phyloP scores from a whole-genome alignment of 1,140 invertebrate genomes.

The Hydropsyche tenuis region DNA sequence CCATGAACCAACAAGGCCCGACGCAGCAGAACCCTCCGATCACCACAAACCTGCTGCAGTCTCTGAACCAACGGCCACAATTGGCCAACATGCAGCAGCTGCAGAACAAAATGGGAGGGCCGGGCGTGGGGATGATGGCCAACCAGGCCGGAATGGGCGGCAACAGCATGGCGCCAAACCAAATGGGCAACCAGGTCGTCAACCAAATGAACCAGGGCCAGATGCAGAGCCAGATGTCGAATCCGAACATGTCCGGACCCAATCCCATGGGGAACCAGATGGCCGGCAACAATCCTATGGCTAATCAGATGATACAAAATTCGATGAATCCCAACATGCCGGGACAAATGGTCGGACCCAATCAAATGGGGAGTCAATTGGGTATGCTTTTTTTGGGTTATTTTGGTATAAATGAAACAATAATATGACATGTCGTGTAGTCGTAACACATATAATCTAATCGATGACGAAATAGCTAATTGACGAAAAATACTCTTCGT shows the following conservation, averaged over 20 bases:
- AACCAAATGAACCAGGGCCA: conserved; percentile 60
- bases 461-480: too few species aligned
- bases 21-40: conserved; percentile 60
- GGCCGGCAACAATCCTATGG: conserved; percentile 40
- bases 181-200: conserved; percentile 61
- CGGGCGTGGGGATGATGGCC: conserved; percentile 56
- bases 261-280: conserved; percentile 48
- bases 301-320: conserved; percentile 42
- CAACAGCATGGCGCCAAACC: conserved; percentile 55
- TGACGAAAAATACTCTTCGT: too few species aligned
- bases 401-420: too few species aligned
- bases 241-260: conserved; percentile 32
- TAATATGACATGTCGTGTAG: too few species aligned
- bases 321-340: conserved; percentile 49
- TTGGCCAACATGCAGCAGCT: conserved; percentile 65
- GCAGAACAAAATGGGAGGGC: conserved; percentile 65
- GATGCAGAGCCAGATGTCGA: conserved; percentile 52
- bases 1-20: conserved; percentile 57
- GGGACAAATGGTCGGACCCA: conserved; percentile 54
- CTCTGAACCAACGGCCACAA: conserved; percentile 67
- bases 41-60: conserved; percentile 67
- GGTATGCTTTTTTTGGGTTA: conserved; percentile 12
- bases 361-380: conserved; percentile 55
- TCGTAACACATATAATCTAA: too few species aligned
- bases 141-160: conserved; percentile 54